Conservation (phyloP, 2,888 invertebrate species). For the Cantharis flavilabris region DNA sequence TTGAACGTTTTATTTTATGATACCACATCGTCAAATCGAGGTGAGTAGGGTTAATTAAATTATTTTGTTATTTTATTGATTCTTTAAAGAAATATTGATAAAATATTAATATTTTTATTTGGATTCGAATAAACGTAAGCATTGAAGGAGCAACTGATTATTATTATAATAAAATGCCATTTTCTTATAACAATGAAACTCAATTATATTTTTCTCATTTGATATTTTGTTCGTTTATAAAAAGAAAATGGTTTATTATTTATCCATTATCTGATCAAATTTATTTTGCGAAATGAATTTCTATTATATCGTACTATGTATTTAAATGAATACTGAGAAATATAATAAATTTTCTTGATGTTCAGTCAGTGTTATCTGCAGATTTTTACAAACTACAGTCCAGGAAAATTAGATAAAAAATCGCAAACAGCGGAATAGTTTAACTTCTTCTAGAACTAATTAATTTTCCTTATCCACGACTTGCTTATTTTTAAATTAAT, state of each 20-base stretch:
- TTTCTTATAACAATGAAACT: slow-evolving; percentile 27
- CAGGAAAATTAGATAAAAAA: not conserved
- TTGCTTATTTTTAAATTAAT: not conserved
- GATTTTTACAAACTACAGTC: not conserved
- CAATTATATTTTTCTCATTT: slow-evolving; percentile 29
- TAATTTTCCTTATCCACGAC: not conserved
- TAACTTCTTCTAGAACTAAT: not conserved
- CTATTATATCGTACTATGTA: not conserved
- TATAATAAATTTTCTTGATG: not conserved
- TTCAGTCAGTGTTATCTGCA: not conserved
- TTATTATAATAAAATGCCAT: slow-evolving; percentile 23
- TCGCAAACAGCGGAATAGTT: not conserved
- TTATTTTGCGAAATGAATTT: slow-evolving; percentile 4
- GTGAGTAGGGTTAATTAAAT: not conserved
- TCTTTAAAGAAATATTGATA: not conserved
- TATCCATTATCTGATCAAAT: slow-evolving; percentile 27
- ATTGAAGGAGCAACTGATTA: slow-evolving; percentile 11
- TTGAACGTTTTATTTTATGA: not conserved
- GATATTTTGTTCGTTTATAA: slow-evolving; percentile 23
- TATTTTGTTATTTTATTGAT: not conserved
- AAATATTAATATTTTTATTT: not conserved
- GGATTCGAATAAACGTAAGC: not conserved
- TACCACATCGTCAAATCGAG: not conserved
- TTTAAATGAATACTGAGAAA: not conserved
- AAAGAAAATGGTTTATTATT: slow-evolving; percentile 30